These are phyloP conservation scores for Napeogenes sylphis DNA, from an alignment of 2,888 invertebrate genomes.

Conservation along the genomic window DNA sequence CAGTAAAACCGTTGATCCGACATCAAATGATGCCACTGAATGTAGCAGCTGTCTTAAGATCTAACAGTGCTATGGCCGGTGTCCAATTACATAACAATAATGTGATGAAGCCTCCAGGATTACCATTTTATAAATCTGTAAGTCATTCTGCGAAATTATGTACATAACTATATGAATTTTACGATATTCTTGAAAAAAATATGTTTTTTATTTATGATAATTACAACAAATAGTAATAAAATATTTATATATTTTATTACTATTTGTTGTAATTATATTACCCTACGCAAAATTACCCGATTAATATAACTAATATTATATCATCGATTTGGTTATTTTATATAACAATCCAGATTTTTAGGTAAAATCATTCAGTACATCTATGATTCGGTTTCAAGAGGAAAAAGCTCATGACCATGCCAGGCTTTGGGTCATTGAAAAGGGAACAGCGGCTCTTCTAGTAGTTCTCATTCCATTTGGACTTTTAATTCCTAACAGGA, in stretches of 20 bases:
- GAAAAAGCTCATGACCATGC: constrained; percentile 28
- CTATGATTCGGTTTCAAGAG: constrained; percentile 16
- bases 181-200: background rate
- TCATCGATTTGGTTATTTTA: background rate
- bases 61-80: background rate
- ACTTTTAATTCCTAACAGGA: constrained; percentile 22
- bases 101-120: background rate
- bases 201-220: background rate
- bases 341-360: constrained; percentile 7
- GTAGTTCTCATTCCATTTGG: constrained; percentile 25
- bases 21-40: background rate
- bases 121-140: background rate
- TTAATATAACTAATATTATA: background rate
- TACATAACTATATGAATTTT: background rate
- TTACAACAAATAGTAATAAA: background rate
- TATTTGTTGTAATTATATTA: too few relatives aligned
- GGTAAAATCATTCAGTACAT: constrained; percentile 17
- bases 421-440: constrained; percentile 26
- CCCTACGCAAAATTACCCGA: too few relatives aligned
- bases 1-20: background rate
- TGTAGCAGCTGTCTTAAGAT: background rate
- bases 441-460: constrained; percentile 19
- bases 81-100: background rate
- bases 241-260: too few relatives aligned
- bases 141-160: background rate